These are phyloP conservation scores for Caenorhabditis inopinata DNA, from an alignment of 1,140 invertebrate species.

Conservation along the genomic window DNA sequence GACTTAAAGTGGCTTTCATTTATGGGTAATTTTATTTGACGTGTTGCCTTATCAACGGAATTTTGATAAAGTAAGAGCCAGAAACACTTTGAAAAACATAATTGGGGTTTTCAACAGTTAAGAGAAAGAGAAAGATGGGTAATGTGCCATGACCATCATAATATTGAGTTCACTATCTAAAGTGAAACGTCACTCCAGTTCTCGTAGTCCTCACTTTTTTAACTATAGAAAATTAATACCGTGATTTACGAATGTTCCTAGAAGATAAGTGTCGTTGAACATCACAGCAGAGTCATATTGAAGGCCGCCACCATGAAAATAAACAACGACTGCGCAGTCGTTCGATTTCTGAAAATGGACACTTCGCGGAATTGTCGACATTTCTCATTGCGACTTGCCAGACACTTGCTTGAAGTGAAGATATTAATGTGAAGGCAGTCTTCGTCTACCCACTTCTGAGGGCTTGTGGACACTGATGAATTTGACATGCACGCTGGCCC, in stretches of 20 bases:
- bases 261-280: slow-evolving; percentile 22
- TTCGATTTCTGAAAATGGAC: slow-evolving; percentile 8
- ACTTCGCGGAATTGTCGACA: neutral
- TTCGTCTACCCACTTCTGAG: slow-evolving; percentile 40
- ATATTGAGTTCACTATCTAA: no score
- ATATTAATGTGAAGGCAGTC: slow-evolving; percentile 37
- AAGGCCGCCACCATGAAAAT: slow-evolving; percentile 39
- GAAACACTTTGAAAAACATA: no score
- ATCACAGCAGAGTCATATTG: slow-evolving; percentile 32
- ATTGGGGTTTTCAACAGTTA: no score
- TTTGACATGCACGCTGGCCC: slow-evolving; percentile 40
- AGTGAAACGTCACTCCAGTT: no score
- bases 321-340: slow-evolving; percentile 29
- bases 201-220: no score
- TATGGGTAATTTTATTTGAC: no score
- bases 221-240: no score
- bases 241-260: slow-evolving; percentile 30
- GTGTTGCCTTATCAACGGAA: no score
- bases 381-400: neutral
- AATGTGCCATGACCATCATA: no score
- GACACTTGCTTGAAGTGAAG: slow-evolving; percentile 18
- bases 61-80: no score
- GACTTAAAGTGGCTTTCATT: no score
- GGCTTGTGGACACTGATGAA: slow-evolving; percentile 13
- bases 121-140: no score